Evolutionary conservation across 2,888 invertebrate genomes (phyloP), one percentile per base, ranked within the genome.

Genomic region (Drosophila longiperda): DNA sequence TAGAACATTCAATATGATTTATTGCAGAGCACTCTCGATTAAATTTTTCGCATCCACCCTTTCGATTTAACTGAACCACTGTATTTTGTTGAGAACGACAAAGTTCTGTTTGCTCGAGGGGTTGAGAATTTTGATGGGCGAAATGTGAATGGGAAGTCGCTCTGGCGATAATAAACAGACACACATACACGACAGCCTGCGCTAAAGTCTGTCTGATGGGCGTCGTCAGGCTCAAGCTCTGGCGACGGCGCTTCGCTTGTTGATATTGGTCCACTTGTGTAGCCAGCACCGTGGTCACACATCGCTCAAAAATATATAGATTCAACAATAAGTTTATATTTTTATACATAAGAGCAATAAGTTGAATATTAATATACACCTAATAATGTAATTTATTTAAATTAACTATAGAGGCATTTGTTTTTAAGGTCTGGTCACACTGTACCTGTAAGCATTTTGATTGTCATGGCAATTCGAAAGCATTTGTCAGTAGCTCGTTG

Each of bases 381-480:
- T n/a, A n/a, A 12, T 0, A 8, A 40, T 8, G n/a, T 12, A 7
- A 45, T 20, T 1, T 1, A 26, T 32, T 26, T 7, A 48, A 4
- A 68, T 20, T 29, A 38, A 23, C 15, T 1, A 23, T 4, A 23
- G 15, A 15, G 8, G 15, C 15, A 23, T 45, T 26, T 12, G n/a
- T 42, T n/a, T 15, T 9, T 8, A 9, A 23, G 29, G 8, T 8
- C 53, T 80, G 48, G 64, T 12, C 75, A 60, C 85, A 89, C 87
- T 85, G 84, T 89, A 78, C 80, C 74, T 89, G 87, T 83, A 87
- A 83, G 82, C 83, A 83, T 77, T 89, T 87, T 87, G 87, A 85
- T 84, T 91, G 90, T 89, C 91, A 91, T 91, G 84, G 89, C 91
- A 91, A 91, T 91, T 91, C 91, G 91, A 90, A 91, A 91, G 91